These are phyloP conservation scores for Siphlonurus alternatus DNA, from an alignment of 2,888 invertebrate species.

Conservation along the genomic window DNA sequence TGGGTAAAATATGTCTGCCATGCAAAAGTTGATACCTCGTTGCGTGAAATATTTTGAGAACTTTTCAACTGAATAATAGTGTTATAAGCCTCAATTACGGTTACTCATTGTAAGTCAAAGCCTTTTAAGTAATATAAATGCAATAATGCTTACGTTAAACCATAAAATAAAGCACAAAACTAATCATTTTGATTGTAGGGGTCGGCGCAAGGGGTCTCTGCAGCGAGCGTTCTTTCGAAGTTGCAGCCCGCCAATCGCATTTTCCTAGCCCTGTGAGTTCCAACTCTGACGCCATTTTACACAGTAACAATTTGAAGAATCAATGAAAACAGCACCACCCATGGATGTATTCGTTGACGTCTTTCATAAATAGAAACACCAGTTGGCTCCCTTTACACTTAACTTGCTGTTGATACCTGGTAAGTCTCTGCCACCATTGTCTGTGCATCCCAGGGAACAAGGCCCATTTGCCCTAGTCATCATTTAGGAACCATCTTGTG, in stretches of 20 bases:
- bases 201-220: background rate
- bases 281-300: slow-evolving; percentile 2
- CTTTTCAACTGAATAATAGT: background rate
- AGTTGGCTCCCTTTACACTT: too few relatives aligned
- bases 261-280: background rate
- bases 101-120: background rate
- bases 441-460: too few relatives aligned
- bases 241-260: slow-evolving; percentile 1
- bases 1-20: background rate
- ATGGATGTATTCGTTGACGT: background rate
- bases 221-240: background rate
- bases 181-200: background rate
- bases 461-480: background rate
- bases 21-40: background rate
- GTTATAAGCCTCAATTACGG: background rate
- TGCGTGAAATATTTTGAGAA: background rate
- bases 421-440: too few relatives aligned
- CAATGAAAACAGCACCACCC: background rate
- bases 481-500: too few relatives aligned
- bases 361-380: too few relatives aligned
- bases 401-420: too few relatives aligned
- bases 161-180: background rate
- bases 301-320: background rate
- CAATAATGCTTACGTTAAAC: background rate
- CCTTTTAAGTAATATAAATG: background rate